Conservation (phyloP, 2,888 invertebrate genomes). For the Apantesis nais region DNA sequence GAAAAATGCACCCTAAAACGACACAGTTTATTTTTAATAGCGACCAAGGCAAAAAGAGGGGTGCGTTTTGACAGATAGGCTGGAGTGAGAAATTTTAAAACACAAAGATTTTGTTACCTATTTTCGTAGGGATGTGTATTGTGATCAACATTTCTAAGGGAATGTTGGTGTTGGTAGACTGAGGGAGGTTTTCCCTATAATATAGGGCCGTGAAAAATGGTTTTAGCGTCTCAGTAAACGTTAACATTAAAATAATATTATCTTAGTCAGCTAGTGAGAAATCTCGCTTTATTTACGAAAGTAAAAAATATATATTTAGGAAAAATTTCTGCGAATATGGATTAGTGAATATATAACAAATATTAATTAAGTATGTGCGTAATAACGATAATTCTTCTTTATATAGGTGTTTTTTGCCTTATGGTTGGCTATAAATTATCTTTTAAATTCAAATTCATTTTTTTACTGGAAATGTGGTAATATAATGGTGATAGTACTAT, state of each 20-base stretch:
- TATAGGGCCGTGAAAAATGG: constrained; percentile 8
- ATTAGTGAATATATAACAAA: too few species aligned
- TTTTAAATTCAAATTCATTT: too few species aligned
- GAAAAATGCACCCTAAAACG: constrained; percentile 44
- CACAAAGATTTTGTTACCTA: constrained; percentile 45
- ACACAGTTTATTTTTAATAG: constrained; percentile 47
- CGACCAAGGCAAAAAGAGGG: constrained; percentile 36
- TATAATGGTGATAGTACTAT: too few species aligned
- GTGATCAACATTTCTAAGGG: constrained; percentile 33
- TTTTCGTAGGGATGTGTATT: constrained; percentile 39
- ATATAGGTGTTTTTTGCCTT: too few species aligned
- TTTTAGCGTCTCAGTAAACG: neutral
- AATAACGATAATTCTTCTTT: too few species aligned
- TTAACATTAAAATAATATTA: neutral
- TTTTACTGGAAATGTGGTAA: too few species aligned
- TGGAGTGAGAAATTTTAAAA: constrained; percentile 39
- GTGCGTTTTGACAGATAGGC: constrained; percentile 41
- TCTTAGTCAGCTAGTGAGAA: neutral
- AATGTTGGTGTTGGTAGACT: neutral
- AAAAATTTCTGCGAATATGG: too few species aligned
- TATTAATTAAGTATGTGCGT: neutral
- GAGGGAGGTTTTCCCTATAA: constrained; percentile 7
- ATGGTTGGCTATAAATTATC: too few species aligned
- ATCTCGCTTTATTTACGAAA: neutral
- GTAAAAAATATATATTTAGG: neutral